These are phyloP conservation scores for Heliconius hortense DNA, from an alignment of 2,888 invertebrate genomes.

Conservation along the genomic window DNA sequence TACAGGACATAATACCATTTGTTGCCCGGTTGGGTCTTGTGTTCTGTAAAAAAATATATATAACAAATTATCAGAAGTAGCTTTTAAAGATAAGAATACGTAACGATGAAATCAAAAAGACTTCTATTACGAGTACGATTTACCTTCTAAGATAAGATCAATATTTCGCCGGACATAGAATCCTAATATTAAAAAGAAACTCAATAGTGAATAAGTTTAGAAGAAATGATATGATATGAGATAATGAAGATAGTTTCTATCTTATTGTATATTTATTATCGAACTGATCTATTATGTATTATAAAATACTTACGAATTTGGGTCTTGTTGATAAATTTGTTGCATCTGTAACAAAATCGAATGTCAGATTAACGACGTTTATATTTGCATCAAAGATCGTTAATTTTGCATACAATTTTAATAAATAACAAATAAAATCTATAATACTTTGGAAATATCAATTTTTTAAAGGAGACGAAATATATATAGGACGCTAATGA, in stretches of 20 bases:
- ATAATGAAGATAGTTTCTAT: too few species aligned
- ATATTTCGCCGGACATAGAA: neutral
- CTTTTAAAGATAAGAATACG: neutral
- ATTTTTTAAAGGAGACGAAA: neutral
- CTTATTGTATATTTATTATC: too few species aligned
- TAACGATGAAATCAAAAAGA: neutral
- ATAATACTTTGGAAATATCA: neutral
- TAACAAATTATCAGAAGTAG: neutral
- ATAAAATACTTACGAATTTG: constrained; percentile 45
- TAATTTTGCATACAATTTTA: neutral
- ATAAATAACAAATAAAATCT: neutral
- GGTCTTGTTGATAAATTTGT: constrained; percentile 55
- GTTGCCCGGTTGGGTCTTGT: constrained; percentile 57
- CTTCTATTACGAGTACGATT: too few species aligned
- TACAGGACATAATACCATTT: constrained; percentile 70
- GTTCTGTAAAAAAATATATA: constrained; percentile 40
- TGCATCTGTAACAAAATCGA: constrained; percentile 60
- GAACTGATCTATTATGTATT: neutral
- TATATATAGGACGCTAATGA: neutral
- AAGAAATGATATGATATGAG: too few species aligned
- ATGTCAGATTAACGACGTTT: neutral
- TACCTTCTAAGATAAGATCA: neutral
- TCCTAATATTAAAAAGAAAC: neutral
- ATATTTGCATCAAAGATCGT: neutral
- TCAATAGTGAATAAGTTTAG: neutral